Percentiles rank a stretch among this genome's conserved stretches.
These are phyloP conservation scores for Drosophila nannoptera DNA, from an alignment of 1,140 invertebrate species.

Conservation along the genomic window DNA sequence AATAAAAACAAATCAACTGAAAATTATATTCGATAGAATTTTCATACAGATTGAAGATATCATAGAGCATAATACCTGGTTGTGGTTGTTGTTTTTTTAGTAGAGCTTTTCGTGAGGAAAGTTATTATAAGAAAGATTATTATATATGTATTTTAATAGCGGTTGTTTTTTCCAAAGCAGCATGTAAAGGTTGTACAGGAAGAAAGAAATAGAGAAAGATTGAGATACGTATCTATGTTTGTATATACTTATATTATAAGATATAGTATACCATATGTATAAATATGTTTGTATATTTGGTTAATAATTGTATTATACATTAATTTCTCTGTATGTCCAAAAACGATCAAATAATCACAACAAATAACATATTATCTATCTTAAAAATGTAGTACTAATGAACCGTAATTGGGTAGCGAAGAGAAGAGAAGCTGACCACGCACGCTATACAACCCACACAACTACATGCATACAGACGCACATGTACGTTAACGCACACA, in stretches of 20 bases:
- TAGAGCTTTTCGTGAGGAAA: conserved; percentile 63
- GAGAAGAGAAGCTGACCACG: conserved; percentile 8
- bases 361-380: too few relatives aligned
- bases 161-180: conserved; percentile 56
- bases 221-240: conserved; percentile 24
- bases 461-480: background rate
- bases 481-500: background rate
- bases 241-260: conserved; percentile 13
- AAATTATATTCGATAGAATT: conserved; percentile 8
- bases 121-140: conserved; percentile 31
- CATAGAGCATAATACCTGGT: conserved; percentile 59
- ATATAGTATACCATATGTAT: background rate
- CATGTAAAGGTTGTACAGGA: conserved; percentile 49
- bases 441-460: conserved; percentile 1
- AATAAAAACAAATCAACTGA: conserved; percentile 1
- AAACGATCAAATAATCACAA: conserved; percentile 1
- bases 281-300: background rate
- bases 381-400: too few relatives aligned
- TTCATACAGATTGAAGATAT: conserved; percentile 18
- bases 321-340: conserved; percentile 10
- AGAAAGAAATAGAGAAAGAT: conserved; percentile 44
- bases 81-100: conserved; percentile 75
- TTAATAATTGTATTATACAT: conserved; percentile 28
- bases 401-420: too few relatives aligned
- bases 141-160: conserved; percentile 47